Evolutionary conservation across 1,140 invertebrate genomes (phyloP).

Genomic region (Drosophila asahinai): DNA sequence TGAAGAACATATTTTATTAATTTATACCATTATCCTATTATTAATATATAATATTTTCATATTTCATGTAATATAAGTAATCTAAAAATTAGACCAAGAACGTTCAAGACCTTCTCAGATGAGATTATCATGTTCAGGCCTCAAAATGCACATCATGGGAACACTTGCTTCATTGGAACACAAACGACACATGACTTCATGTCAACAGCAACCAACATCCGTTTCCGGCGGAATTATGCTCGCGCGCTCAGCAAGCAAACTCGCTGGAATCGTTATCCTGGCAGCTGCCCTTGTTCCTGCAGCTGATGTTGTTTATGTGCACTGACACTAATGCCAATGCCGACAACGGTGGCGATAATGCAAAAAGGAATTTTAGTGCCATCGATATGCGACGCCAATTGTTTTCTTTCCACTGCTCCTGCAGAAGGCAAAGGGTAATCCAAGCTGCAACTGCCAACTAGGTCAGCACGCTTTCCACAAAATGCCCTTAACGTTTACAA

Average conservation of each 20-base stretch:
- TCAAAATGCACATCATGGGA: constrained; percentile 7
- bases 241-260: constrained; percentile 31
- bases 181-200: constrained; percentile 38
- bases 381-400: constrained; percentile 30
- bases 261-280: constrained; percentile 45
- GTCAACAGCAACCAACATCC: constrained; percentile 63
- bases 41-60: no score
- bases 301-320: constrained; percentile 61
- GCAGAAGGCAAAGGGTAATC: constrained; percentile 2
- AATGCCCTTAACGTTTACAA: no score
- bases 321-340: constrained; percentile 66
- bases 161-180: constrained; percentile 27
- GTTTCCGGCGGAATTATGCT: constrained; percentile 74
- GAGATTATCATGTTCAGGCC: constrained; percentile 22
- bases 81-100: not conserved
- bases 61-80: no score
- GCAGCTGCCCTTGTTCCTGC: constrained; percentile 10
- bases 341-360: constrained; percentile 23
- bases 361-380: constrained; percentile 51
- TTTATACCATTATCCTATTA: not conserved
- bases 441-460: constrained; percentile 15
- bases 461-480: constrained; percentile 1
- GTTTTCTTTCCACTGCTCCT: constrained; percentile 22
- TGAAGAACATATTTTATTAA: not conserved
- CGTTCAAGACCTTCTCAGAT: not conserved